Evolutionary conservation across 2,113 vertebrate species (phyloP), one percentile per base, ranked within the genome.

Genomic region (Pluvialis apricaria): DNA sequence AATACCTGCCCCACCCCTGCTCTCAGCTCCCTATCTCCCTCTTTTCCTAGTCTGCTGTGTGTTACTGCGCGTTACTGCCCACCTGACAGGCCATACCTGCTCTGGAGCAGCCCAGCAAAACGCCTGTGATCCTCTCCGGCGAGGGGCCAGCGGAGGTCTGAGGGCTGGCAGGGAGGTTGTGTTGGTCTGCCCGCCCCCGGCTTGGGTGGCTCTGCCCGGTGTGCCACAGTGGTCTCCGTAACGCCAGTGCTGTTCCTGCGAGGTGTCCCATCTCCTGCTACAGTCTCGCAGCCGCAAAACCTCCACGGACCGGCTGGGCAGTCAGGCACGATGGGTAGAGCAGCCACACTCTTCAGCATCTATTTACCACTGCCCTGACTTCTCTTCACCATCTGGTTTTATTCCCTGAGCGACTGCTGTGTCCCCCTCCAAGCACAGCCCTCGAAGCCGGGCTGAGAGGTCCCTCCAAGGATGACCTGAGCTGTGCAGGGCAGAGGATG

Each of bases 121-220:
- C 3, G 3, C 57, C 66, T 9, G 3, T 24, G 18, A 4, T 66
- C 13, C 34, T 49, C 28, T 18, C 24, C 11, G 4, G 10, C 0
- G 5, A 68, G 76, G 45, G 70, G 36, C 45, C 3, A 3, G 17
- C 2, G 2, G 55, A 0, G 1, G 49, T 10, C 49, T 1, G 2
- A 62, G 49, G 36, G 21, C 81, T 44, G 55, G 10, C 28, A 58
- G 21, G 55, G 34, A 40, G 16, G 34, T 38, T 36, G 21, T 42
- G 42, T 19, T 0, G 2, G 3, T 13, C 57, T 0, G 0, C 22
- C 54, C 0, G 1, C 8, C 32, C 17, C n/a, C 1, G 2, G 16
- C 38, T 21, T 29, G 2, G 2, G 29, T 0, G 4, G 68, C 54
- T 68, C 60, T 89, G 31, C 31, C 64, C 36, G 0, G 2, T 0